Evolutionary conservation across 2,888 invertebrate genomes (phyloP).

Genomic region (Phytoseiulus persimilis): DNA sequence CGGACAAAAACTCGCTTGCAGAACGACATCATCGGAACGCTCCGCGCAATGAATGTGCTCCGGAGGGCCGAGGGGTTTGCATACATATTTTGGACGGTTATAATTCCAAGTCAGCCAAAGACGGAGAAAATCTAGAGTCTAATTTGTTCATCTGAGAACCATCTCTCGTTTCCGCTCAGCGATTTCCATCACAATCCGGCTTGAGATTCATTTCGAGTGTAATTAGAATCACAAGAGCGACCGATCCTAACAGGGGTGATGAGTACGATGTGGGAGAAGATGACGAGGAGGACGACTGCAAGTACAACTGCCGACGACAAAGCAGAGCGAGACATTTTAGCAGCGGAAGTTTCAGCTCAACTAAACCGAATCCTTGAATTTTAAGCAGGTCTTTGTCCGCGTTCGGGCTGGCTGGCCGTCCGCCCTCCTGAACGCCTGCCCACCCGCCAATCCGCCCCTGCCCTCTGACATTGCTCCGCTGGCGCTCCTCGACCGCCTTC

Average conservation of each 20-base stretch:
- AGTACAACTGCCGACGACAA: background rate
- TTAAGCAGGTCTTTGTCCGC: background rate
- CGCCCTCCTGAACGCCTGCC: background rate
- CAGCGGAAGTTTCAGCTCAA: background rate
- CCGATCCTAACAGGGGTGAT: background rate
- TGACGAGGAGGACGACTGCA: background rate
- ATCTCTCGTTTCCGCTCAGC: background rate
- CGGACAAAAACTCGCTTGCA: background rate
- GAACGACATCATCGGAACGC: background rate
- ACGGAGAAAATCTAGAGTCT: background rate
- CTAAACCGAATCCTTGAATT: background rate
- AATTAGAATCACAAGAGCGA: background rate
- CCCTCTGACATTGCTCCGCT: background rate
- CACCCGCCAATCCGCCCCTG: background rate
- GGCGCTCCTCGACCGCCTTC: background rate
- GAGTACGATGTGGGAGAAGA: background rate
- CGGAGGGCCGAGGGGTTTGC: background rate
- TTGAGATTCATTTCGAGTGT: background rate
- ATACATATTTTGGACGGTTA: background rate
- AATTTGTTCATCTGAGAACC: background rate
- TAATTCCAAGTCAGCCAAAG: background rate
- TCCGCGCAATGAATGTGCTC: background rate
- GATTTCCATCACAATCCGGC: slow-evolving; percentile 5
- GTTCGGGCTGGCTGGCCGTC: background rate
- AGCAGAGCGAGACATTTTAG: background rate